Base-by-base conservation (phyloP, 2,797 vertebrate species). In the Harpagifer antarcticus region DNA sequence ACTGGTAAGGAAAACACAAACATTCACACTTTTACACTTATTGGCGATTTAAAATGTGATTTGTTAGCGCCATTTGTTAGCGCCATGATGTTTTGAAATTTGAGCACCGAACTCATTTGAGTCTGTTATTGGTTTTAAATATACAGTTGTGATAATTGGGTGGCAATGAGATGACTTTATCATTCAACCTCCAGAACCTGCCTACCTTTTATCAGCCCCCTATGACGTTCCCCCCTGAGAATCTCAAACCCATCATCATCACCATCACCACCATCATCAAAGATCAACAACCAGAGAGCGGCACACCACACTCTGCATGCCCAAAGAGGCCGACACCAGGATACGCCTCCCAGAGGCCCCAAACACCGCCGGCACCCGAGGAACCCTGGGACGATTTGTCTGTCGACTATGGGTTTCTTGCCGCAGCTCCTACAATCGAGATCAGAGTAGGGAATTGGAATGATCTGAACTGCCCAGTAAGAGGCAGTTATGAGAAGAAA, bases 1-100 rank as follows among this genome's bases (percentile, higher is more conserved):
- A 20, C 77, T 93, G 91, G 91, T 94, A 88, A 91, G 27, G 33
- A 31, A 77, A 70, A 74, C 40, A 64, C 2, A 64, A 50, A 59
- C 42, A 47, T 3, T 45, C 40, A 68, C 45, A 74, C 53, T 17
- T 43, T 43, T n/a, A 49, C 40, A 55, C 33, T 55, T 13, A 20
- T 16, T 68, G 13, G 3, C 16, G 33, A 33, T 33, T 3, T 11
- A 1, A 37, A 37, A 37, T 37, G 33, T 37, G 8, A 59, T 31
- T 45, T 49, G 16, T 33, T 19, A 56, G 33, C 33, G 9, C 9
- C 31, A 19, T 60, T 45, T 49, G 16, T 33, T 19, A 56, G 33
- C 33, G 9, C 9, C 31, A 19, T 60, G 19, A 4, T 20, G 20
- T 23, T 15, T 45, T 20, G 3, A 20, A 13, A 5, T 42, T 45